A percentile compares a stretch with the other conserved stretches of the same genome.
phyloP scores from a whole-genome alignment of 2,888 invertebrate species.

The Eristalis intricaria region DNA sequence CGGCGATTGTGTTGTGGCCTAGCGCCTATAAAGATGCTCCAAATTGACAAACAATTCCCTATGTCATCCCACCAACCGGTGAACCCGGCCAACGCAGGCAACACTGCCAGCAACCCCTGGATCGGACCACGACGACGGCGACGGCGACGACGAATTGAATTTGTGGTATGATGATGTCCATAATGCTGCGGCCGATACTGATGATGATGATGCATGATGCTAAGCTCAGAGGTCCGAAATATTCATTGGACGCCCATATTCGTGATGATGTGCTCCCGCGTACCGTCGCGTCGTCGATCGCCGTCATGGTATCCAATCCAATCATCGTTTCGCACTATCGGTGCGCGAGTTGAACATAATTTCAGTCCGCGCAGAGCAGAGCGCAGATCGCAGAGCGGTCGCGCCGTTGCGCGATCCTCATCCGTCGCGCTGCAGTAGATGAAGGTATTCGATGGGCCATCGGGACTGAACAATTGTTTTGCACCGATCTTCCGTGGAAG shows the following conservation, averaged over 20 bases:
- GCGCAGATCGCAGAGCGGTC: not conserved
- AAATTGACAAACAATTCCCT: slow-evolving; percentile 72
- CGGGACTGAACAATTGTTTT: slow-evolving; percentile 60
- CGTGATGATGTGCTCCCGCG: slow-evolving; percentile 66
- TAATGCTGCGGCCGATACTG: slow-evolving; percentile 47
- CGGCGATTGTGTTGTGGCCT: slow-evolving; percentile 68
- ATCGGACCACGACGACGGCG: slow-evolving; percentile 14
- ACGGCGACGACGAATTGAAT: slow-evolving; percentile 42
- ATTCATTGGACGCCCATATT: slow-evolving; percentile 72
- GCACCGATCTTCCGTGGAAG: slow-evolving; percentile 64
- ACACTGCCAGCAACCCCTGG: not conserved
- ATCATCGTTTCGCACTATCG: slow-evolving; percentile 72
- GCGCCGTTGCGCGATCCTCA: not conserved
- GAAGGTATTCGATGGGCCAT: slow-evolving; percentile 27
- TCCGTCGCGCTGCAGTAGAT: slow-evolving; percentile 7
- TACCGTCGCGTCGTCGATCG: not conserved
- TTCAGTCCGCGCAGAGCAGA: slow-evolving; percentile 32
- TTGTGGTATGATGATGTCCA: slow-evolving; percentile 64
- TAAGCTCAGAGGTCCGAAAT: slow-evolving; percentile 62
- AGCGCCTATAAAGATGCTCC: slow-evolving; percentile 73
- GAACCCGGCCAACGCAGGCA: not conserved
- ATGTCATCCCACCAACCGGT: slow-evolving; percentile 43
- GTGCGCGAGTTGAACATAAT: slow-evolving; percentile 68
- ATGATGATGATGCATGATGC: slow-evolving; percentile 69
- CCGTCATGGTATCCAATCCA: slow-evolving; percentile 56